These are phyloP conservation scores for Scaptomyza hsui DNA, from an alignment of 1,140 invertebrate genomes.

Conservation along the genomic window DNA sequence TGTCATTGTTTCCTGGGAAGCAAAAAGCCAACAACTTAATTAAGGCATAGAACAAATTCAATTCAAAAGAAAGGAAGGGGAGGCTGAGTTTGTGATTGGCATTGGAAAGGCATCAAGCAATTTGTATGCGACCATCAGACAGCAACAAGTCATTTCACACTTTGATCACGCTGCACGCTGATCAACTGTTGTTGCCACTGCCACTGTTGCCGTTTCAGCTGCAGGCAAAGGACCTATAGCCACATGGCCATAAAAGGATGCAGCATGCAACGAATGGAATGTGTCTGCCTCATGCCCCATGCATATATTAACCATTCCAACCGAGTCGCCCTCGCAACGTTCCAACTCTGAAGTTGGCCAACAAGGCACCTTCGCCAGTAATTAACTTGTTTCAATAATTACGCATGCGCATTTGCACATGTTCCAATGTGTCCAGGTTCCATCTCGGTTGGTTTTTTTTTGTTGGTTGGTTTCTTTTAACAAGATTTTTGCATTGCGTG, in stretches of 20 bases:
- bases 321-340: constrained; percentile 38
- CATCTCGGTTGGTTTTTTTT: constrained; percentile 4
- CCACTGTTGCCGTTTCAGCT: constrained; percentile 45
- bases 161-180: constrained; percentile 71
- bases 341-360: constrained; percentile 9
- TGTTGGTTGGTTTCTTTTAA: constrained; percentile 51
- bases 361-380: constrained; percentile 73
- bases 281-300: constrained; percentile 38
- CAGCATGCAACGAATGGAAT: constrained; percentile 59
- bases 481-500: constrained; percentile 82
- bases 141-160: constrained; percentile 82
- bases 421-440: constrained; percentile 47
- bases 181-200: constrained; percentile 11
- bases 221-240: constrained; percentile 29
- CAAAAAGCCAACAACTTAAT: constrained; percentile 68
- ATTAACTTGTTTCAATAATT: constrained; percentile 83
- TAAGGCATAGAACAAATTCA: constrained; percentile 69
- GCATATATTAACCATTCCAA: constrained; percentile 65
- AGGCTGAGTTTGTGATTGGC: constrained; percentile 25
- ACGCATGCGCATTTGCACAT: constrained; percentile 81
- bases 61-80: no score
- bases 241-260: constrained; percentile 73
- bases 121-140: constrained; percentile 77
- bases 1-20: constrained; percentile 48
- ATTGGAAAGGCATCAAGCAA: constrained; percentile 73